Base-by-base conservation (phyloP, 2,797 vertebrate genomes). In the Acropternis orthonyx region DNA sequence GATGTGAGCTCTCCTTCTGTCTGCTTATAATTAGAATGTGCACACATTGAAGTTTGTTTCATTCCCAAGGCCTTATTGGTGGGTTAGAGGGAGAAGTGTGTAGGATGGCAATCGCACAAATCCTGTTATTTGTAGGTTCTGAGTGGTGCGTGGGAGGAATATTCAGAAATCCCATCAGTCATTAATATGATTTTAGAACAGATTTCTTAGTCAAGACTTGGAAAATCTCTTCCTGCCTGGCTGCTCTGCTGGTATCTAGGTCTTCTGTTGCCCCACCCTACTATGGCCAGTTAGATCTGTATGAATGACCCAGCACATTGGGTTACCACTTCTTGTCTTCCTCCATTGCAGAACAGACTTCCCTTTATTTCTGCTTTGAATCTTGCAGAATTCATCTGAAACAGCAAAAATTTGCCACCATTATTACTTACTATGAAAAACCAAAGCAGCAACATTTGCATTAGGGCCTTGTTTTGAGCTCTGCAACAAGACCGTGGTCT, bases 41-140 rank as follows among this genome's bases (percentile, higher is more conserved):
- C 87, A 41, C 78, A 88, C 54, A 37, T 4, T 88, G 77, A 49
- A 92, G 92, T 93, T 87, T 84, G 52, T 62, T 96, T 96, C 89
- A 92, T 88, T 95, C 89, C 78, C 58, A 71, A 73, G 80, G 83
- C 95, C 86, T 93, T 88, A 36, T 44, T 96, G 91, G 75, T 85
- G 63, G 68, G 65, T 71, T 83, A 71, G 27, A 61, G 39, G 52
- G 55, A 96, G 71, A 10, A 59, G 54, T 2, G 23, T 68, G 80
- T 95, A 76, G 92, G 94, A 91, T 71, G 77, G 59, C 55, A 96
- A 93, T 91, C 6, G 6, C 94, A 95, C 78, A 97, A 91, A 93
- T 96, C 76, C 88, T 96, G 76, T 90, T 90, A 95, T 96, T 96
- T 96, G 91, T 90, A 92, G 79, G 56, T 92, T 95, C 89, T 90